Conservation (phyloP, 1,140 invertebrate genomes). For the Caenorhabditis elegans region WBcel235 BX284602.5:13339501-13340000, state of each 20-base stretch:
- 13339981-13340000: too few species aligned
- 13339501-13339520: too few species aligned
- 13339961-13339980: too few species aligned
- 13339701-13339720: constrained; percentile 49
- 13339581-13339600: too few species aligned
- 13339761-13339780: constrained; percentile 42
- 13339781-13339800: constrained; percentile 54
- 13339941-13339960: not conserved
- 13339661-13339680: constrained; percentile 50
- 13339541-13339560: too few species aligned
- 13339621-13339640: constrained; percentile 56
- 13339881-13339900: not conserved
- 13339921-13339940: not conserved
- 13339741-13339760: too few species aligned
- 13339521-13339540: too few species aligned
- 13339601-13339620: constrained; percentile 34
- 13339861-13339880: constrained; percentile 56
- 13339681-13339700: constrained; percentile 39
- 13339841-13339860: constrained; percentile 56
- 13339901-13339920: not conserved
- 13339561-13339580: too few species aligned
- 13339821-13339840: constrained; percentile 51
- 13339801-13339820: constrained; percentile 47
- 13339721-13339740: too few species aligned
- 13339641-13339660: constrained; percentile 57